These are phyloP conservation scores for Pseudomyrmex dendroicus DNA, from an alignment of 1,140 invertebrate genomes.

Conservation along the genomic window DNA sequence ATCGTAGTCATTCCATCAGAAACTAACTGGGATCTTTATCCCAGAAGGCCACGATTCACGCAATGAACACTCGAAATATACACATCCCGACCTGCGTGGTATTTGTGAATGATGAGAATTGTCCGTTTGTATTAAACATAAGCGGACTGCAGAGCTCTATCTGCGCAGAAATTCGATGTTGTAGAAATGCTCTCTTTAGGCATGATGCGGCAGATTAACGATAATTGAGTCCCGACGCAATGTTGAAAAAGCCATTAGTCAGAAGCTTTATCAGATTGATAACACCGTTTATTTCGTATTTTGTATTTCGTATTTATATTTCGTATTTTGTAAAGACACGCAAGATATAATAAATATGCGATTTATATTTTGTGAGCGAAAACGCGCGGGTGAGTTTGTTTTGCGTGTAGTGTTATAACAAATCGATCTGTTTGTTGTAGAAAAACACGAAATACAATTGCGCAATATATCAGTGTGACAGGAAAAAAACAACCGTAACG, in stretches of 20 bases:
- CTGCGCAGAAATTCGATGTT: conserved; percentile 8
- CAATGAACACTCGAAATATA: not conserved
- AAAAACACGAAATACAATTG: not conserved
- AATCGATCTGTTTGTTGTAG: not conserved
- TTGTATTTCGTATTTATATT: no score
- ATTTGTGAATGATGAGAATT: conserved; percentile 24
- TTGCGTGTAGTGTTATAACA: not conserved
- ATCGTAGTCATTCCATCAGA: not conserved
- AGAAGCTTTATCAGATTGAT: not conserved
- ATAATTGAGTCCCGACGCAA: not conserved
- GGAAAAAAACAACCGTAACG: not conserved
- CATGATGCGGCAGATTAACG: not conserved
- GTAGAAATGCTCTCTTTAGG: not conserved
- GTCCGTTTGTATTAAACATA: not conserved
- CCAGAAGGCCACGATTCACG: not conserved
- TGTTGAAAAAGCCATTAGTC: not conserved
- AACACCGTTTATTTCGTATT: no score
- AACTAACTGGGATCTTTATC: not conserved
- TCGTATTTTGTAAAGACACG: no score
- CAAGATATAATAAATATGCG: not conserved
- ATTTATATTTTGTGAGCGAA: no score
- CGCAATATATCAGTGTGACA: not conserved
- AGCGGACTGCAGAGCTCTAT: conserved; percentile 13
- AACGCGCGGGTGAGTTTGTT: no score
- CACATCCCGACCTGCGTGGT: not conserved